Base-by-base conservation (phyloP, 1,140 invertebrate species). In the Achatina immaculata region DNA sequence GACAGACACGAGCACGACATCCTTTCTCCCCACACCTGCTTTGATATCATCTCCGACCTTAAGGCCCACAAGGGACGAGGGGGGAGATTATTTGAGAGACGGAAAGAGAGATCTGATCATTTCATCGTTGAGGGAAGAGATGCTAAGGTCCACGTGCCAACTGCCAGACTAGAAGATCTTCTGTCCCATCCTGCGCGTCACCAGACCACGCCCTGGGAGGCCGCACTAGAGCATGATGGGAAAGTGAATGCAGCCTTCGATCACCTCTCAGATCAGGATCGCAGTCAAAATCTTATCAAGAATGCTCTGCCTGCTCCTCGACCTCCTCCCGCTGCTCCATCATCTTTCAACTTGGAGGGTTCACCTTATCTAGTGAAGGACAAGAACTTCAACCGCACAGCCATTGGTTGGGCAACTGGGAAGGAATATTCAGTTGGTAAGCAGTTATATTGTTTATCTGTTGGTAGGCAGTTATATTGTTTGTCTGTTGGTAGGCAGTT, bases 81-180 rank as follows among this genome's bases (percentile, higher is more conserved):
- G 79, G 96, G 95, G n/a, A 95, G 95, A 91, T 93, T 97, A 86
- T 97, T 97, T 92, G 95, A 95, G 31, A 96, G 96, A 89, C 93
- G 96, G 69, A 94, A 95, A 88, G 95, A 95, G 93, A 94, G 94
- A 85, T 95, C 95, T 9, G 95, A 96, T 87, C 95, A 96, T 90
- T 97, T 95, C 95, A 93, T 96, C 28, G 95, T 96, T 31, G 95
- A 96, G 84, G 95, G 95, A 88, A 93, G 91, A 84, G 88, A 90
- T 81, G 83, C 86, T 28, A 75, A 72, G 65, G 88, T 90, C 81
- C 73, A 69, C 48, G 83, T 55, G 19, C 83, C 78, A 24, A 38
- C 34, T 48, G 83, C 82, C 77, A 88, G 75, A 85, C 85, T 89
- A 4, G 21, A 21, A 82, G 92, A 89, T 78, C 90, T 88, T 34